Conservation (phyloP, 2,113 vertebrate species). For the Aptenodytes patagonicus region DNA sequence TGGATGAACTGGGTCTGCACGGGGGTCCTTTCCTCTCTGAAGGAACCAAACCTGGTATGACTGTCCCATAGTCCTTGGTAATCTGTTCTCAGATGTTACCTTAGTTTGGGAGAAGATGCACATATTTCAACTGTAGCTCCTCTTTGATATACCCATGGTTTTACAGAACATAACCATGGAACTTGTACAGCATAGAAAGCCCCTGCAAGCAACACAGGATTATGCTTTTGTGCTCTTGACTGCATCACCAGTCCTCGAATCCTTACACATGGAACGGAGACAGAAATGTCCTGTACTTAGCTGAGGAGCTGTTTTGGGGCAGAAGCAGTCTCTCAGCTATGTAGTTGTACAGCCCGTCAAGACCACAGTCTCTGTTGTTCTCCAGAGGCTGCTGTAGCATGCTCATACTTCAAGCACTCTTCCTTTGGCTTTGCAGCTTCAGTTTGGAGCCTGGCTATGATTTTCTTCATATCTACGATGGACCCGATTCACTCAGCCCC, state of each 20-base stretch:
- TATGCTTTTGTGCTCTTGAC: neutral
- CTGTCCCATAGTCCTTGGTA: rapidly evolving
- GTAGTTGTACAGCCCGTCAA: neutral
- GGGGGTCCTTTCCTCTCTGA: neutral
- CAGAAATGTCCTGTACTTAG: rapidly evolving
- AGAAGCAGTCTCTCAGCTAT: neutral
- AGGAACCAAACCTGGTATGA: neutral
- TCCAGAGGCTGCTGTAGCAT: neutral
- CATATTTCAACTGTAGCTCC: rapidly evolving
- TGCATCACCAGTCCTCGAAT: rapidly evolving
- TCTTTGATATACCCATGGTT: rapidly evolving
- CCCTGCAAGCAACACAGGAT: neutral
- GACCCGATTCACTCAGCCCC: slow-evolving; percentile 90
- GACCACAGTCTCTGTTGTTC: neutral
- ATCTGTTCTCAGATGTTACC: neutral
- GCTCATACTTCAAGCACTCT: rapidly evolving
- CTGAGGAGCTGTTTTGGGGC: neutral
- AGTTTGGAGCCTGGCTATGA: slow-evolving; percentile 97
- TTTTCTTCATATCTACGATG: slow-evolving; percentile 96
- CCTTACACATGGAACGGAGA: rapidly evolving
- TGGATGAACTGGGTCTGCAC: rapidly evolving
- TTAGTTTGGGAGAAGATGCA: neutral
- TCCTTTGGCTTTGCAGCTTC: slow-evolving; percentile 78
- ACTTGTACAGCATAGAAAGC: neutral
- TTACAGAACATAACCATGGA: rapidly evolving